phyloP scores from a whole-genome alignment of 2,113 vertebrate species.

The Gobio gobio region DNA sequence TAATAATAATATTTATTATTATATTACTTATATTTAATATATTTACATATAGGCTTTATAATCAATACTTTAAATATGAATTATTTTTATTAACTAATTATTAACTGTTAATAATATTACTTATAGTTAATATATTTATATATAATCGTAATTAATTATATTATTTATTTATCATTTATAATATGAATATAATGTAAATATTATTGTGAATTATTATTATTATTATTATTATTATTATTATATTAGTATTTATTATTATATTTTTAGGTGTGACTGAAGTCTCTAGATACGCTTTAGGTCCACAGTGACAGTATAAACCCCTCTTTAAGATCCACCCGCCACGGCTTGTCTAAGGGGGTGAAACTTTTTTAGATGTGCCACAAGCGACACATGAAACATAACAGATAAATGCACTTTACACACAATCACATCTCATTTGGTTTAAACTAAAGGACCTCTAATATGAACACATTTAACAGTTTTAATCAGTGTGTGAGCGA shows the following conservation, averaged over 20 bases:
- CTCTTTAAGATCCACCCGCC: background rate
- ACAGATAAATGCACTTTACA: too few relatives aligned
- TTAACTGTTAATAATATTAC: too few relatives aligned
- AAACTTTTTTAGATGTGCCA: background rate
- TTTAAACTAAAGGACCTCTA: background rate
- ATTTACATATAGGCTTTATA: too few relatives aligned
- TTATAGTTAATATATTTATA: too few relatives aligned
- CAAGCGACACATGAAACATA: background rate
- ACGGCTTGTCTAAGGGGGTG: background rate
- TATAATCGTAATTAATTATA: background rate
- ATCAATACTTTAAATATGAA: too few relatives aligned
- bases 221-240: background rate
- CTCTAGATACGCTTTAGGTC: background rate
- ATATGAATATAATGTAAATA: background rate
- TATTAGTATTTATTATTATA: background rate
- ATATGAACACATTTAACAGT: background rate
- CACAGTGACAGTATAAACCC: background rate
- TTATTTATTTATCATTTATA: background rate
- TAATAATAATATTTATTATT: too few relatives aligned
- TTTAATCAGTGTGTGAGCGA: slow-evolving; percentile 1
- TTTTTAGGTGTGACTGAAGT: background rate
- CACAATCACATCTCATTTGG: slow-evolving; percentile 8
- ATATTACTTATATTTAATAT: too few relatives aligned
- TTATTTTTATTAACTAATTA: too few relatives aligned
- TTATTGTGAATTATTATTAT: background rate